These are phyloP conservation scores for Falcaria lacertinaria DNA, from an alignment of 2,888 invertebrate genomes.

Conservation along the genomic window DNA sequence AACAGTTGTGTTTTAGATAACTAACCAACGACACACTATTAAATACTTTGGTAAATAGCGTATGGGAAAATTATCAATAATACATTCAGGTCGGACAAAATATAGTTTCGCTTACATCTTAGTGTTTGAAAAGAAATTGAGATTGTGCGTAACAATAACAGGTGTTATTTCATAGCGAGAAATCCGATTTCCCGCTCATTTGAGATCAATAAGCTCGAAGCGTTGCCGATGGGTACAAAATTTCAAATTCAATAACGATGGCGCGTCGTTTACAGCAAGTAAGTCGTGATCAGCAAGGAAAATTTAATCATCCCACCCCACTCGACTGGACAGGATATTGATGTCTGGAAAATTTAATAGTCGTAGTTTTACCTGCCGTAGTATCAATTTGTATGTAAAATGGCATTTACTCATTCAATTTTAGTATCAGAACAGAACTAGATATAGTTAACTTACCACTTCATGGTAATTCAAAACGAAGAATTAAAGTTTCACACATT, in stretches of 20 bases:
- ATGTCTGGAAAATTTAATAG: conserved; percentile 37
- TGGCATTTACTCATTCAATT: too few species aligned
- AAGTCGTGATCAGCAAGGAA: conserved; percentile 26
- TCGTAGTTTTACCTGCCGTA: conserved; percentile 16
- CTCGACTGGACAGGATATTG: conserved; percentile 55
- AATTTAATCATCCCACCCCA: conserved; percentile 39
- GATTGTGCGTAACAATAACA: conserved; percentile 31
- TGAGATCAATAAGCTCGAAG: conserved; percentile 29
- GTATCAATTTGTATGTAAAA: conserved; percentile 21
- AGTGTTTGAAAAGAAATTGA: too few species aligned
- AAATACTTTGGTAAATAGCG: too few species aligned
- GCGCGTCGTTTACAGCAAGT: conserved; percentile 16
- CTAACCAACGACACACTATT: too few species aligned
- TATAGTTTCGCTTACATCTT: too few species aligned
- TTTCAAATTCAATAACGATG: conserved; percentile 35
- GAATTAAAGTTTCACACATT: conserved; percentile 21
- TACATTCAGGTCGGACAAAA: too few species aligned
- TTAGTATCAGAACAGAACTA: too few species aligned
- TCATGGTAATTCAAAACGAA: too few species aligned
- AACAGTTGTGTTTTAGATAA: too few species aligned
- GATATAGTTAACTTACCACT: too few species aligned
- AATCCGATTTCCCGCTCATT: conserved; percentile 49
- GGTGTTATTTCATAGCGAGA: conserved; percentile 40
- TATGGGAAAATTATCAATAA: too few species aligned
- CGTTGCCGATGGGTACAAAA: conserved; percentile 13